Percentiles rank a stretch among this genome's conserved stretches.
phyloP scores from a whole-genome alignment of 2,113 vertebrate genomes.

The Anhinga rufa region DNA sequence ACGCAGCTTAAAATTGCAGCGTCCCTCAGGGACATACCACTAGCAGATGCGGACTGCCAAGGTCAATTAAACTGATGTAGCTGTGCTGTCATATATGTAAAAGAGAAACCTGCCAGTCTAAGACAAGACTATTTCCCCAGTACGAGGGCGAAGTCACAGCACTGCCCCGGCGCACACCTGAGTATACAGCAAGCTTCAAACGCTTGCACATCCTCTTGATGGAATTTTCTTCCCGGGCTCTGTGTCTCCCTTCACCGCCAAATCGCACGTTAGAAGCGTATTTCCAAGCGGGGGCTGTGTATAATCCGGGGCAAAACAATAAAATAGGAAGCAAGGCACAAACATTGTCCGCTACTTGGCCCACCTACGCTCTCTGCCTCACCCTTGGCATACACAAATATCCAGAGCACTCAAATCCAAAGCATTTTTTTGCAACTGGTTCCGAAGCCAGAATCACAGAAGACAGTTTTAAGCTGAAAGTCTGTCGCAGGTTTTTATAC shows the following conservation, averaged over 20 bases:
- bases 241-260: background rate
- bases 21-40: slow-evolving; percentile 56
- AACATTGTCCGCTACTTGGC: background rate
- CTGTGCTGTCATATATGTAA: slow-evolving; percentile 60
- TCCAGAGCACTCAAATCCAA: background rate
- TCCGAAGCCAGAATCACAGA: background rate
- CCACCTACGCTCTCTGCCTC: background rate
- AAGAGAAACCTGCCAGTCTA: slow-evolving; percentile 59
- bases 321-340: background rate
- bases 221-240: background rate
- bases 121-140: slow-evolving; percentile 57
- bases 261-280: background rate
- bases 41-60: slow-evolving; percentile 73
- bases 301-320: background rate
- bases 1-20: slow-evolving; percentile 37
- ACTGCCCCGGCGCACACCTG: rapidly evolving
- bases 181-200: background rate
- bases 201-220: no score
- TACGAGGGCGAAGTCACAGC: background rate
- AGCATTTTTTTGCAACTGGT: background rate
- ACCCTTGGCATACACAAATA: background rate
- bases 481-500: background rate
- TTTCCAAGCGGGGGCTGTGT: background rate
- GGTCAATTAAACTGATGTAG: slow-evolving; percentile 78
- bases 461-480: background rate